Percentiles rank a stretch among this genome's conserved stretches.
phyloP scores from a whole-genome alignment of 1,140 invertebrate genomes.

The Drosophila leontia region DNA sequence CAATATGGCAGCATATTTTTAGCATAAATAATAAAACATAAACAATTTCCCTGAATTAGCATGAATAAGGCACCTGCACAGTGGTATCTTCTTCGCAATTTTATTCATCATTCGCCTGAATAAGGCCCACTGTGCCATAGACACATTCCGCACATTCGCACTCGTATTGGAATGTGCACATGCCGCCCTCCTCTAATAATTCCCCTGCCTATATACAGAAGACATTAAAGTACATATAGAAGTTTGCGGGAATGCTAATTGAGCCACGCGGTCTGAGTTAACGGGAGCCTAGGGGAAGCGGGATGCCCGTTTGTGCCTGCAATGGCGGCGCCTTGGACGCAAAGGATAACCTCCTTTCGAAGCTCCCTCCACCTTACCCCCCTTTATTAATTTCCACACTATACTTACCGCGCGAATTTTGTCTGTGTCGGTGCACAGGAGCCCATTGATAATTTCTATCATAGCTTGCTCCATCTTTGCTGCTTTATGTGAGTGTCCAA shows the following conservation, averaged over 20 bases:
- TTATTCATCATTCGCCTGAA: too few relatives aligned
- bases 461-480: conserved; percentile 52
- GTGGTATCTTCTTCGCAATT: not conserved
- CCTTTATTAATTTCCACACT: not conserved
- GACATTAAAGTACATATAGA: conserved; percentile 22
- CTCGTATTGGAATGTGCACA: conserved; percentile 47
- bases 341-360: conserved; percentile 32
- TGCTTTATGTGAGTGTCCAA: conserved; percentile 1
- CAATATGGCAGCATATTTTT: conserved; percentile 27
- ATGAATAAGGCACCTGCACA: not conserved
- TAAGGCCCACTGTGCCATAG: conserved; percentile 22
- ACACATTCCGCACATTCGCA: conserved; percentile 6
- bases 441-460: conserved; percentile 70
- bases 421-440: conserved; percentile 74
- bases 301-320: not conserved
- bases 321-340: conserved; percentile 7
- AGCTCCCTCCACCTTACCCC: not conserved
- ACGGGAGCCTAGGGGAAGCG: not conserved
- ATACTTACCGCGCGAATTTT: conserved; percentile 86
- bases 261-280: conserved; percentile 15
- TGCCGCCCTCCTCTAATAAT: conserved; percentile 21
- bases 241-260: not conserved
- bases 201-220: conserved; percentile 11
- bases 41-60: not conserved
- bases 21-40: conserved; percentile 1